phyloP scores from a whole-genome alignment of 2,888 invertebrate genomes.

The Torymus tubicola region DNA sequence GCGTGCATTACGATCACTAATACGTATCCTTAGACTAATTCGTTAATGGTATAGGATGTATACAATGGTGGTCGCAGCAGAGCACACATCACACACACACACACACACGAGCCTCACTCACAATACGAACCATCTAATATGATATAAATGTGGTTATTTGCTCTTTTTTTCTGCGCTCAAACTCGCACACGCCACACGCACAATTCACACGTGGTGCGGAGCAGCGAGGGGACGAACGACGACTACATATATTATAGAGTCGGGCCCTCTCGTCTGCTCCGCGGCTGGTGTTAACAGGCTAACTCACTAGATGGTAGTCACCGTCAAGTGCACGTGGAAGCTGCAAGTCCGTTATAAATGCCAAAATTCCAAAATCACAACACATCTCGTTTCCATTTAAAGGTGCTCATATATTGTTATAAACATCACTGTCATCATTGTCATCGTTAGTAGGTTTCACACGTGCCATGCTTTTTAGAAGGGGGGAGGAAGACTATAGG shows the following conservation, averaged over 20 bases:
- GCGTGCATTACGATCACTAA: constrained; percentile 58
- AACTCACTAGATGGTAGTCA: constrained; percentile 9
- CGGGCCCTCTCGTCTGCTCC: no score
- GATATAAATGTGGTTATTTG: no score
- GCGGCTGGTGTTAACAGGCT: not conserved
- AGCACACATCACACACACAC: constrained; percentile 20
- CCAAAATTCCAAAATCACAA: constrained; percentile 35
- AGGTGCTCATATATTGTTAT: constrained; percentile 26
- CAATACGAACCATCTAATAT: constrained; percentile 7
- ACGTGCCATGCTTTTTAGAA: constrained; percentile 51
- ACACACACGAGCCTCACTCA: not conserved
- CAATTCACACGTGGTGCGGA: no score
- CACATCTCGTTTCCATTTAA: constrained; percentile 23
- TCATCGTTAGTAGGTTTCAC: constrained; percentile 18
- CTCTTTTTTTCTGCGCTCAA: no score
- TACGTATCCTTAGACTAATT: constrained; percentile 29
- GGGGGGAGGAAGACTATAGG: not conserved
- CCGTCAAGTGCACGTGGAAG: constrained; percentile 39
- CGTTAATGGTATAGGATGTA: constrained; percentile 1
- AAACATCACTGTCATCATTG: constrained; percentile 3
- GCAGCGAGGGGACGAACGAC: no score
- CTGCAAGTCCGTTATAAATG: constrained; percentile 30
- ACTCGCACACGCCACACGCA: no score
- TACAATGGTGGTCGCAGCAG: constrained; percentile 17
- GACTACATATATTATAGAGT: no score